Evolutionary conservation across 2,888 invertebrate genomes (phyloP).

Genomic region (Leptopilina myrica): DNA sequence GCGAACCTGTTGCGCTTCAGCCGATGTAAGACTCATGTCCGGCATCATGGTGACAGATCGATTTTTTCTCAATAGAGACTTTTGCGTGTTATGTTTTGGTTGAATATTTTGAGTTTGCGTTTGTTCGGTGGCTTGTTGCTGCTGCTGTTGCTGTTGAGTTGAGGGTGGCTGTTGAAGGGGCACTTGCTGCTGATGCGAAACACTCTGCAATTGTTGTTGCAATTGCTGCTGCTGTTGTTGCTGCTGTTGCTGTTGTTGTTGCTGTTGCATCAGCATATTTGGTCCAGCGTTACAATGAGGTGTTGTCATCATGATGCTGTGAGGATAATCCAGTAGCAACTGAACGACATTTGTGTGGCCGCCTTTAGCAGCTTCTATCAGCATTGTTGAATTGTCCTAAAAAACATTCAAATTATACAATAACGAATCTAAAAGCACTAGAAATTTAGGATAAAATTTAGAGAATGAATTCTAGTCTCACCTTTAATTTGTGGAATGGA

Average conservation of each 20-base stretch:
- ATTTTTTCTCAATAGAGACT: conserved; percentile 78
- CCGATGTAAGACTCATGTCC: conserved; percentile 78
- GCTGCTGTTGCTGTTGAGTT: conserved; percentile 66
- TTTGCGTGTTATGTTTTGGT: conserved; percentile 75
- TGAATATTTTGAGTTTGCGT: conserved; percentile 70
- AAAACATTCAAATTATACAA: conserved; percentile 48
- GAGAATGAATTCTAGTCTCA: conserved; percentile 64
- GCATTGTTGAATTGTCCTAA: conserved; percentile 97
- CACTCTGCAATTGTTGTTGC: conserved; percentile 54
- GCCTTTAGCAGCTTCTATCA: conserved; percentile 98
- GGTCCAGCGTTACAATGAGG: conserved; percentile 71
- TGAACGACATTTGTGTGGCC: conserved; percentile 98
- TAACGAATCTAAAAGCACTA: no score
- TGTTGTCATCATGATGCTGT: conserved; percentile 85
- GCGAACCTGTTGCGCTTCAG: conserved; percentile 79
- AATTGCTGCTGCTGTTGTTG: conserved; percentile 51
- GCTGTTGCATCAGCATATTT: conserved; percentile 67
- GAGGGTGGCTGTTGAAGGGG: conserved; percentile 75
- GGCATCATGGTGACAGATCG: conserved; percentile 77
- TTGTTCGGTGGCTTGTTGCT: conserved; percentile 70
- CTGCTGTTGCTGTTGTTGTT: conserved; percentile 42
- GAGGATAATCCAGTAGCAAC: conserved; percentile 95
- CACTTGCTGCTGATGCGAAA: conserved; percentile 68
- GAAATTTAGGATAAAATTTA: no score
- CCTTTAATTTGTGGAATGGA: conserved; percentile 96